Percentiles rank a stretch among this genome's conserved stretches.
phyloP scores from a whole-genome alignment of 2,113 vertebrate genomes.

The Trochalopteron elliotii region DNA sequence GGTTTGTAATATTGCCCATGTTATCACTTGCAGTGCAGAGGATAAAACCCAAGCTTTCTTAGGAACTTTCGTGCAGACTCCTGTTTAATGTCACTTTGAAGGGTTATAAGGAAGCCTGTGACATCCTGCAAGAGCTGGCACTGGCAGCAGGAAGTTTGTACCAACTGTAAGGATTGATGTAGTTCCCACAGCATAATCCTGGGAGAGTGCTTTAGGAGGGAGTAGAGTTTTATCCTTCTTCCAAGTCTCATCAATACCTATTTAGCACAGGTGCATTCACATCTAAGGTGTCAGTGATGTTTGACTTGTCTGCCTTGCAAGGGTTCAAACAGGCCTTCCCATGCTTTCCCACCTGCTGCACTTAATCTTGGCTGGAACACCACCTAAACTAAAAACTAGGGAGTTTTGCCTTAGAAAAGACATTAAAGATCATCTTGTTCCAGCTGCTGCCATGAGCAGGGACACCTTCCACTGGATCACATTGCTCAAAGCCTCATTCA shows the following conservation, averaged over 20 bases:
- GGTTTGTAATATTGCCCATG: background rate
- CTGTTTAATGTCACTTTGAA: background rate
- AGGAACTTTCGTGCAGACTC: background rate
- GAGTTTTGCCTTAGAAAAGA: background rate
- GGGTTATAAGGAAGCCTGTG: background rate
- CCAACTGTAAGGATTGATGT: background rate
- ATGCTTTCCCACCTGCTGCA: background rate
- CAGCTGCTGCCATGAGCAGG: fast-evolving
- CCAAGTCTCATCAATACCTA: background rate
- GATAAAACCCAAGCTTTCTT: background rate
- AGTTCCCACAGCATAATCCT: background rate
- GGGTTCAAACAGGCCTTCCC: background rate
- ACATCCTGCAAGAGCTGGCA: background rate
- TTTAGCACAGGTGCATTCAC: background rate
- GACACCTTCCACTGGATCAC: background rate
- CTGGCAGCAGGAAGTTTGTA: background rate
- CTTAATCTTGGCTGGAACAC: background rate
- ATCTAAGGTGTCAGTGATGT: background rate
- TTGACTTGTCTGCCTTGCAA: background rate
- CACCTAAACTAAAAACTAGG: background rate
- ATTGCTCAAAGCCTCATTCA: background rate
- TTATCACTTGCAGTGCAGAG: background rate
- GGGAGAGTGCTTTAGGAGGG: background rate
- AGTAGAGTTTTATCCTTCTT: background rate
- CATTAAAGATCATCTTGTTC: background rate